A percentile compares a stretch with the other conserved stretches of the same genome.
Conservation (phyloP, 2,797 vertebrate species). For the Tachyglossus aculeatus region DNA sequence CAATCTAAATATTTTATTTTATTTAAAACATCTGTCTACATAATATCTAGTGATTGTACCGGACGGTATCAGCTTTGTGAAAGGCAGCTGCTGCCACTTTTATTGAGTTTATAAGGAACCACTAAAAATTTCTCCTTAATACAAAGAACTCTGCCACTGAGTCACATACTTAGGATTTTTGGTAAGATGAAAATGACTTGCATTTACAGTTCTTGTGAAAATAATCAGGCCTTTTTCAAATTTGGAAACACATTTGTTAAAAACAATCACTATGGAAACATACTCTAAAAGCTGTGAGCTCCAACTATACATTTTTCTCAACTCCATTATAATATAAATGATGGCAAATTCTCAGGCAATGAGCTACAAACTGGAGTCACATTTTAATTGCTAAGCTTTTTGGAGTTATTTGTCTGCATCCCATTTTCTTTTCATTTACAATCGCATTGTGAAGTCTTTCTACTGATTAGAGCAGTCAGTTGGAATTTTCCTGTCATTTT, state of each 20-base stretch:
- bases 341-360: constrained; percentile 38
- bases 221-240: constrained; percentile 62
- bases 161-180: constrained; percentile 55
- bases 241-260: constrained; percentile 34
- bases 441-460: constrained; percentile 31
- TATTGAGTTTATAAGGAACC: constrained; percentile 75
- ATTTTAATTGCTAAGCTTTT: constrained; percentile 56
- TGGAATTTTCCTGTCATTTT: constrained; percentile 53
- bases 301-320: constrained; percentile 40
- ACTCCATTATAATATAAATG: constrained; percentile 45
- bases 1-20: constrained; percentile 80
- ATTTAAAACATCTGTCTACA: constrained; percentile 82
- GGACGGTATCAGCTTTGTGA: constrained; percentile 67
- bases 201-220: constrained; percentile 62
- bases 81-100: constrained; percentile 74
- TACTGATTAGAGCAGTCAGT: constrained; percentile 44
- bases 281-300: constrained; percentile 18
- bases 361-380: constrained; percentile 32
- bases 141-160: constrained; percentile 64
- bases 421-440: constrained; percentile 44
- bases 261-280: constrained; percentile 54
- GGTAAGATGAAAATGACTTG: constrained; percentile 63
- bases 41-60: constrained; percentile 73
- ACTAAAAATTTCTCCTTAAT: constrained; percentile 68
- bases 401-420: constrained; percentile 35